A percentile compares a stretch with the other conserved stretches of the same genome.
These are phyloP conservation scores for Agriopis leucophaearia DNA, from an alignment of 2,888 invertebrate genomes.

Conservation along the genomic window DNA sequence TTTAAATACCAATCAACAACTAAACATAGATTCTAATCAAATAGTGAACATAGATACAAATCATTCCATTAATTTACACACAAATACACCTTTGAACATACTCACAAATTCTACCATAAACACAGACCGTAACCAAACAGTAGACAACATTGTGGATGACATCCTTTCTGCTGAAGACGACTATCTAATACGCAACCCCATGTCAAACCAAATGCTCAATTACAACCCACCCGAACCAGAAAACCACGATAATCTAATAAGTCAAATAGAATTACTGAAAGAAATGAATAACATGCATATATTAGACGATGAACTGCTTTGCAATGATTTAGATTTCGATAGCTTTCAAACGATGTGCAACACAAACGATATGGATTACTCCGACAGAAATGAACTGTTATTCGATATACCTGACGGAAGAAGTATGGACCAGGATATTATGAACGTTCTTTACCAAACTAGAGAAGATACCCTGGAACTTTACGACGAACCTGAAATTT, in stretches of 20 bases:
- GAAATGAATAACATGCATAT: conserved; percentile 79
- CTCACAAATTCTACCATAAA: conserved; percentile 4
- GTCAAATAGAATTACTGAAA: conserved; percentile 77
- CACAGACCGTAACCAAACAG: conserved; percentile 54
- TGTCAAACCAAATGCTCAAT: conserved; percentile 67
- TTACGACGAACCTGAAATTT: conserved; percentile 62
- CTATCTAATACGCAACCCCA: conserved; percentile 62
- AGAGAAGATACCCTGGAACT: conserved; percentile 72
- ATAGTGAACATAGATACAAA: conserved; percentile 6
- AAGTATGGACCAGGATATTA: conserved; percentile 61
- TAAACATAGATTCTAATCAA: conserved; percentile 4
- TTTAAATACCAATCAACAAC: background rate
- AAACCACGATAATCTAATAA: conserved; percentile 66
- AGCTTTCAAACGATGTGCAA: conserved; percentile 75
- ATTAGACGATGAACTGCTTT: conserved; percentile 76
- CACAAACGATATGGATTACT: conserved; percentile 62
- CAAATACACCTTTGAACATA: conserved; percentile 3
- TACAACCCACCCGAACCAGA: conserved; percentile 60
- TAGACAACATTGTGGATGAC: conserved; percentile 79
- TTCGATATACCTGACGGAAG: conserved; percentile 70
- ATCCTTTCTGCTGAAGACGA: conserved; percentile 80
- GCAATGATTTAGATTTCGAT: conserved; percentile 79
- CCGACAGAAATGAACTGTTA: conserved; percentile 62
- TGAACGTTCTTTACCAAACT: conserved; percentile 70
- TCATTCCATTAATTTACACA: conserved; percentile 2